These are phyloP conservation scores for Diachasmimorpha longicaudata DNA, from an alignment of 1,140 invertebrate genomes.

Conservation along the genomic window DNA sequence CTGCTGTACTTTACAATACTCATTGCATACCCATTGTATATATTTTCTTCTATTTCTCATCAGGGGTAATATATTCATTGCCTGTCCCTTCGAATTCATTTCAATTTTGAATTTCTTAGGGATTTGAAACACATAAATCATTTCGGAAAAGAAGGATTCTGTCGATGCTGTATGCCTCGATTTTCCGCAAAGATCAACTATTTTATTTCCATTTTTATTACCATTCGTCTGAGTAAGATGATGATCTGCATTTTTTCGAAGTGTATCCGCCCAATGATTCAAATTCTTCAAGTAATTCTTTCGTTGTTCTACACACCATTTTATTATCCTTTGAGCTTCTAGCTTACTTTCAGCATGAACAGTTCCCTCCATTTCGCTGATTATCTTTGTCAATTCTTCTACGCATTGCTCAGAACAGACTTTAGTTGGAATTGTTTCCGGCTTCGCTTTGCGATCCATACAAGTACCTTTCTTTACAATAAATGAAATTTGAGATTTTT, in stretches of 20 bases:
- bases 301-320: neutral
- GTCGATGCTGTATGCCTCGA: neutral
- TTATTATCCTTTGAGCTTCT: conserved; percentile 9
- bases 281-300: neutral
- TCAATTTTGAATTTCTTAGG: neutral
- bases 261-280: neutral
- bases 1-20: neutral
- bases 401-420: neutral
- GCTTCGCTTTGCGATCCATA: neutral
- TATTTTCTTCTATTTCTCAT: neutral
- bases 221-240: neutral
- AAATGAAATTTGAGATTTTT: too few species aligned
- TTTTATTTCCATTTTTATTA: neutral
- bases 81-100: neutral
- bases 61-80: conserved; percentile 6
- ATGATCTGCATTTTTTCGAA: neutral
- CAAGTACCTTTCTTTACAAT: too few species aligned
- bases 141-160: conserved; percentile 11
- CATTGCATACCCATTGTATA: neutral
- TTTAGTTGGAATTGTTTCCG: neutral
- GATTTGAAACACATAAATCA: neutral
- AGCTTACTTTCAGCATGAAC: neutral
- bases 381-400: neutral
- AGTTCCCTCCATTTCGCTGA: neutral
- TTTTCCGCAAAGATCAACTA: conserved; percentile 10